Percentiles rank a stretch among this genome's conserved stretches.
Conservation (phyloP, 2,888 invertebrate species). For the Hirtodrosophila alboralis region DNA sequence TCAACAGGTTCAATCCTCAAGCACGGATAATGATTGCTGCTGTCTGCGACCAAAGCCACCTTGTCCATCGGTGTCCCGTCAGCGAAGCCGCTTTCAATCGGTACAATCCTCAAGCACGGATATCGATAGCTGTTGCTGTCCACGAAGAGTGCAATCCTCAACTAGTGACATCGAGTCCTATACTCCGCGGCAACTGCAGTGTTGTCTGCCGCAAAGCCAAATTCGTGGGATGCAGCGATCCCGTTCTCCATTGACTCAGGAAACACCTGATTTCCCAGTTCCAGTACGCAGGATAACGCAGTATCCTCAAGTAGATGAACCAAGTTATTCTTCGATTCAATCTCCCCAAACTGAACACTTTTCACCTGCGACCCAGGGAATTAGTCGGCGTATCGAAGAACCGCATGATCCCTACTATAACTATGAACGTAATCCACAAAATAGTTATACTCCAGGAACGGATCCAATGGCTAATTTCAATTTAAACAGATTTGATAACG, state of each 20-base stretch:
- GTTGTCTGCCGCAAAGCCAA: conserved; percentile 3
- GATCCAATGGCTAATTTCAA: conserved; percentile 34
- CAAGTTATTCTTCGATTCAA: neutral
- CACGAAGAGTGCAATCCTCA: no score
- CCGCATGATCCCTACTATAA: conserved; percentile 26
- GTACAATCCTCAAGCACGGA: neutral
- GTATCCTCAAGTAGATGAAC: neutral
- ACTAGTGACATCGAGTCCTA: neutral
- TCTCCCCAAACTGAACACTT: neutral
- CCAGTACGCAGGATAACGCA: neutral
- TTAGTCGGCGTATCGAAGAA: neutral
- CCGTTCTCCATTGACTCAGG: neutral
- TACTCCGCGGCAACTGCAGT: no score
- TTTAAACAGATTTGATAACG: conserved; percentile 27
- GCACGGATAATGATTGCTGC: neutral
- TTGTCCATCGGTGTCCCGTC: neutral
- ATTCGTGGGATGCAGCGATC: neutral
- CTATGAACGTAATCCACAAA: conserved; percentile 1
- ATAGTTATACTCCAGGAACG: no score
- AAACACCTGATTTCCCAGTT: neutral
- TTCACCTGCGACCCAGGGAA: neutral
- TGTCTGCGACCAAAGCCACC: neutral
- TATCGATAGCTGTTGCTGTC: neutral
- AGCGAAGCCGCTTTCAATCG: no score
- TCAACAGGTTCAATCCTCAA: neutral